Base-by-base conservation (phyloP, 2,797 vertebrate species). In the Myiothlypis coronata region DNA sequence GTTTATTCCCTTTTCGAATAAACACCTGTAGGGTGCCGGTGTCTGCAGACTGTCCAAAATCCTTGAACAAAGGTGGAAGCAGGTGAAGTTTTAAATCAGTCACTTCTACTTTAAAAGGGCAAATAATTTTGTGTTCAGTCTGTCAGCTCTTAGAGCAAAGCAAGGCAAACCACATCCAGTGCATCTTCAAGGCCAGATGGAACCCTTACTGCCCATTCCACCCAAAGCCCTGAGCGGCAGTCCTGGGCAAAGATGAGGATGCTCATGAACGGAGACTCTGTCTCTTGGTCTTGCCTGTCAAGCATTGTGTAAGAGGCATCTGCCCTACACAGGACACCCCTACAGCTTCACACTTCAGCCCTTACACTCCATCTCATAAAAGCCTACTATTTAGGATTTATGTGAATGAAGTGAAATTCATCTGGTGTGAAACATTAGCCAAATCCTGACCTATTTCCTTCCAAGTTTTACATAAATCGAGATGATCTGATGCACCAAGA, bases 221-320 rank as follows among this genome's bases (percentile, higher is more conserved):
- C 5, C 17, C 26, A 20, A 68, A 79, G 9, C 7, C n/a, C 8
- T 46, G 32, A 56, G 30, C 22, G 43, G 14, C 0, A 0, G 16
- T 35, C 19, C 34, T 65, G 26, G 3, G 7, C 47, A 83, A 65
- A 63, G 32, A 49, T 0, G 0, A 0, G 0, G 28, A 11, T 1
- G 0, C 6, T 47, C 1, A 0, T 19, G 24, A 75, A 64, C 0
- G 0, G 16, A 55, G 13, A 21, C 5, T 52, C 14, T 2, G 1
- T 44, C 46, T 26, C 23, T 61, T 57, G 23, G 20, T 64, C 17
- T 79, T 12, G 1, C 13, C 46, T 64, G 7, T 46, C 1, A 4
- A 56, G 22, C 4, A 14, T 3, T 23, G 18, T 5, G 7, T 22
- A 90, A 57, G 44, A 77, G 53, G 28, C 13, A 43, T 37, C 46